phyloP scores from a whole-genome alignment of 2,888 invertebrate species.

The Sphaeridia pumilis region DNA sequence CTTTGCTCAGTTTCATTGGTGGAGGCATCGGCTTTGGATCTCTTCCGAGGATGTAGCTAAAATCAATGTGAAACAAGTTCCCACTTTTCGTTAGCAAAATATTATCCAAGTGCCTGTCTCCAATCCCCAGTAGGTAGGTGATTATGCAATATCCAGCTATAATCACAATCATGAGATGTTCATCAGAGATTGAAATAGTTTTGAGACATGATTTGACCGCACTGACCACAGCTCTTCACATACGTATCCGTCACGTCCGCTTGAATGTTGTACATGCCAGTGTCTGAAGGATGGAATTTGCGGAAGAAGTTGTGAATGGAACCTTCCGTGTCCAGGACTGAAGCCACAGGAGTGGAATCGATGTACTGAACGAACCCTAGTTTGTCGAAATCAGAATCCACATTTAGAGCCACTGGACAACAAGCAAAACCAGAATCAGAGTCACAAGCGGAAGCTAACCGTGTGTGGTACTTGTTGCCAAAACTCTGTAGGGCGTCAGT shows the following conservation, averaged over 20 bases:
- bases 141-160: constrained; percentile 93
- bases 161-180: constrained; percentile 27
- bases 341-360: constrained; percentile 83
- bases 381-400: too few species aligned
- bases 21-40: constrained; percentile 99
- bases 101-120: constrained; percentile 96
- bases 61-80: constrained; percentile 92
- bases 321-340: constrained; percentile 74
- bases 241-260: constrained; percentile 97
- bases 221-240: constrained; percentile 70
- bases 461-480: constrained; percentile 91
- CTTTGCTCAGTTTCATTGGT: constrained; percentile 96
- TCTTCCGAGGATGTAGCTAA: constrained; percentile 91
- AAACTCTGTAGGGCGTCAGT: constrained; percentile 84
- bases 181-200: neutral
- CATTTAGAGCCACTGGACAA: too few species aligned
- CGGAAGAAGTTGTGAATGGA: constrained; percentile 87
- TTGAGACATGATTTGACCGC: neutral
- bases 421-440: too few species aligned
- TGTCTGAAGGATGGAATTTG: constrained; percentile 77
- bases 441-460: constrained; percentile 48
- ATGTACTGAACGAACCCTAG: constrained; percentile 84
- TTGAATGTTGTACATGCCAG: constrained; percentile 76
- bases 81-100: constrained; percentile 80
- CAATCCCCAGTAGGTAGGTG: constrained; percentile 92